phyloP scores from a whole-genome alignment of 2,888 invertebrate genomes.

The Amiota minor region DNA sequence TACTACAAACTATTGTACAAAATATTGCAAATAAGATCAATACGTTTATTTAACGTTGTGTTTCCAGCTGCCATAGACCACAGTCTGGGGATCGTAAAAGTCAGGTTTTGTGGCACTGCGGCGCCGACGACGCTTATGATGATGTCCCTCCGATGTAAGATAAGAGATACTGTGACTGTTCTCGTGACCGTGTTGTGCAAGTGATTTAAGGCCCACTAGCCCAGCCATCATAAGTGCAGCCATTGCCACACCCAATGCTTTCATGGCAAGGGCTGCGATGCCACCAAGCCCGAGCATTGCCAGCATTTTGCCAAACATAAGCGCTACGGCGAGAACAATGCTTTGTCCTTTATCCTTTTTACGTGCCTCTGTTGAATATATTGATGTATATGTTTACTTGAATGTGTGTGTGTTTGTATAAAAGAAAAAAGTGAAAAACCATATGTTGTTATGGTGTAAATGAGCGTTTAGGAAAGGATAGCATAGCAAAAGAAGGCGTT shows the following conservation, averaged over 20 bases:
- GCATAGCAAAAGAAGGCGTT: not conserved
- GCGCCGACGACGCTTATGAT: constrained; percentile 63
- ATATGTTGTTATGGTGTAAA: not conserved
- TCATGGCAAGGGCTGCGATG: constrained; percentile 84
- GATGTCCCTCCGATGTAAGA: constrained; percentile 72
- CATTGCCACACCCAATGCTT: constrained; percentile 82
- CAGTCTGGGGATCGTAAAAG: constrained; percentile 61
- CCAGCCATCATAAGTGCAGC: constrained; percentile 83
- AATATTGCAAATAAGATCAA: constrained; percentile 35
- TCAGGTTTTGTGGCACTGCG: constrained; percentile 35
- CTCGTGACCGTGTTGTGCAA: constrained; percentile 76
- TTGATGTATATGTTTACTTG: constrained; percentile 35
- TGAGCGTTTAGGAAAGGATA: not conserved
- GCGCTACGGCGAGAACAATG: constrained; percentile 76
- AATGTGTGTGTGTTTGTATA: constrained; percentile 6
- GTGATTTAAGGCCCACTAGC: constrained; percentile 83
- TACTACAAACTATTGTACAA: constrained; percentile 45
- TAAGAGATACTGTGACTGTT: constrained; percentile 75
- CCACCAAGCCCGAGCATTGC: constrained; percentile 85
- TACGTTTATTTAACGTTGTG: constrained; percentile 33
- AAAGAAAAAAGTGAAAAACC: constrained; percentile 1
- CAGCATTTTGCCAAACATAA: constrained; percentile 86
- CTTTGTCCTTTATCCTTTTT: constrained; percentile 79
- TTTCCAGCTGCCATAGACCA: constrained; percentile 76
- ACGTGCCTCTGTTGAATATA: constrained; percentile 75